These are phyloP conservation scores for Hycleus phaleratus DNA, from an alignment of 1,140 invertebrate species.

Conservation along the genomic window DNA sequence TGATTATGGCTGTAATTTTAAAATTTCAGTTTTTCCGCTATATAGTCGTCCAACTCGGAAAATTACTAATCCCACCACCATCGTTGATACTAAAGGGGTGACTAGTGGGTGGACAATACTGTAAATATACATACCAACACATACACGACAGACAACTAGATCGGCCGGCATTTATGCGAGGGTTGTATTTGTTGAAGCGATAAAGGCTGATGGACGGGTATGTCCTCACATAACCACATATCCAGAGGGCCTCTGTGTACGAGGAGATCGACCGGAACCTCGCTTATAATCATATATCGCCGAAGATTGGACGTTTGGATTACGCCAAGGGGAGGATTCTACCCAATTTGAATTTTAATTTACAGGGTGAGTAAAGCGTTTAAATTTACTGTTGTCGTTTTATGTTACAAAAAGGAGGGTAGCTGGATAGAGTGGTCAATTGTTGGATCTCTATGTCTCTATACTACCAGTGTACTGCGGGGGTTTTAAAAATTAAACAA, in stretches of 20 bases:
- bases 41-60: too few species aligned
- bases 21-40: too few species aligned
- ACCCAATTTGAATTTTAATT: slow-evolving; percentile 43
- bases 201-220: slow-evolving; percentile 42
- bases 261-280: slow-evolving; percentile 37
- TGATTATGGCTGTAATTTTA: too few species aligned
- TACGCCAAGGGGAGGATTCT: slow-evolving; percentile 26
- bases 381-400: slow-evolving; percentile 34
- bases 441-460: neutral
- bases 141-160: slow-evolving; percentile 27
- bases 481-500: neutral
- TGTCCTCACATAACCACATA: slow-evolving; percentile 43
- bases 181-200: slow-evolving; percentile 41
- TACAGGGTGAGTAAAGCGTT: slow-evolving; percentile 37
- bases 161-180: slow-evolving; percentile 34
- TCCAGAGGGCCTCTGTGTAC: slow-evolving; percentile 22
- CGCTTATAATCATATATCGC: slow-evolving; percentile 38
- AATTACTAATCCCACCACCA: too few species aligned
- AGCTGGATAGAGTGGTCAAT: too few species aligned
- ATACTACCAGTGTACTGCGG: neutral
- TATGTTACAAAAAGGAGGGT: neutral
- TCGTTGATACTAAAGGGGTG: too few species aligned
- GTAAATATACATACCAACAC: too few species aligned
- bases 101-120: slow-evolving; percentile 6
- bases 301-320: slow-evolving; percentile 37